Conservation (phyloP, 2,888 invertebrate species). For the Cryptus viduatorius region DNA sequence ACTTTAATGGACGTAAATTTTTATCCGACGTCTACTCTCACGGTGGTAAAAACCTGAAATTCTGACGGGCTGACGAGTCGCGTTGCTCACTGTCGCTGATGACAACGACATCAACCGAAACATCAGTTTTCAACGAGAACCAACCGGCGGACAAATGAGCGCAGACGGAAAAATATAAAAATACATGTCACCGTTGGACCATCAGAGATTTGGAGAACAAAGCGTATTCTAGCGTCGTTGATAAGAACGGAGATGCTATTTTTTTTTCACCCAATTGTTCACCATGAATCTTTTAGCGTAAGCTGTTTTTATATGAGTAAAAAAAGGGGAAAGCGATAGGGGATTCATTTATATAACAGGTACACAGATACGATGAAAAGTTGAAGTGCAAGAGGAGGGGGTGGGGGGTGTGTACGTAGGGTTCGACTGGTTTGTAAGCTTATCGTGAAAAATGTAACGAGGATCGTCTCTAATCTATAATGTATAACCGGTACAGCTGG, state of each 20-base stretch:
- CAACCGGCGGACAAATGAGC: background rate
- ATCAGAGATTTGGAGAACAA: slow-evolving; percentile 6
- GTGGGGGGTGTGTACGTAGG: slow-evolving; percentile 14
- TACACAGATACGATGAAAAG: background rate
- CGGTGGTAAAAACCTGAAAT: slow-evolving; percentile 16
- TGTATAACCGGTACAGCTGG: slow-evolving; percentile 53
- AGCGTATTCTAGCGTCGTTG: background rate
- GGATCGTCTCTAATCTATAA: slow-evolving; percentile 65
- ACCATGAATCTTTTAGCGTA: background rate
- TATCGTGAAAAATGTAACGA: slow-evolving; percentile 67
- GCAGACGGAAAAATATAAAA: slow-evolving; percentile 2
- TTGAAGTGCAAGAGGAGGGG: slow-evolving; percentile 16
- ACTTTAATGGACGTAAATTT: slow-evolving; percentile 65
- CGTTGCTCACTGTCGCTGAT: slow-evolving; percentile 8
- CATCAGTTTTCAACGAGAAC: slow-evolving; percentile 36
- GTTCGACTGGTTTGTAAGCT: slow-evolving; percentile 56
- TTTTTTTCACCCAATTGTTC: background rate
- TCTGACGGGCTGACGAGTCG: slow-evolving; percentile 31
- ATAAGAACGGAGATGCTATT: slow-evolving; percentile 9
- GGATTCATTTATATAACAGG: slow-evolving; percentile 18
- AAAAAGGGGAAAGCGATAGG: background rate
- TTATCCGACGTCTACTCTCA: slow-evolving; percentile 29
- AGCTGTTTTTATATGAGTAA: background rate
- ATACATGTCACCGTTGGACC: slow-evolving; percentile 1
- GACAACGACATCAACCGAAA: slow-evolving; percentile 37